Evolutionary conservation across 2,113 vertebrate genomes (phyloP).

Genomic region (Barnardius zonarius): DNA sequence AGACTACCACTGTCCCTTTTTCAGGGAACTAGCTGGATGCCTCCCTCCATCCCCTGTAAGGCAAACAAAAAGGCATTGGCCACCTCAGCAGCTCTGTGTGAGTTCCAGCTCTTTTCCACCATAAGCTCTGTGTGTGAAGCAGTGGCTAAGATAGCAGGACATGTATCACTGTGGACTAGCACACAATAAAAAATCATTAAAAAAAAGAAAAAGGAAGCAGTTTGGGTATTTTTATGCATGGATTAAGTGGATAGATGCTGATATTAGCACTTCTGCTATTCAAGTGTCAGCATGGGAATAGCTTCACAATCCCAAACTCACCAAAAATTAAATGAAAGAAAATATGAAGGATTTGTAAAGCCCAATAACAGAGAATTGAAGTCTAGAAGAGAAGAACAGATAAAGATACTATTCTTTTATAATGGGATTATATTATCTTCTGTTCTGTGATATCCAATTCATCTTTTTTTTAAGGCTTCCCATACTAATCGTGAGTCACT

Average conservation of each 20-base stretch:
- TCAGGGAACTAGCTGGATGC: neutral
- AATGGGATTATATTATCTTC: neutral
- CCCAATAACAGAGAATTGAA: neutral
- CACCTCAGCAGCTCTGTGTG: neutral
- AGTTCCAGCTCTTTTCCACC: neutral
- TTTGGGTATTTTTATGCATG: neutral
- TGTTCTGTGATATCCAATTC: neutral
- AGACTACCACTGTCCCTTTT: neutral
- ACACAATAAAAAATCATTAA: neutral
- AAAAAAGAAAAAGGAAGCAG: neutral
- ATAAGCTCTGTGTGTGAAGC: rapidly evolving
- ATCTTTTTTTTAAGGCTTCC: neutral
- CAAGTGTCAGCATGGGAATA: neutral
- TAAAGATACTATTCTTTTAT: neutral
- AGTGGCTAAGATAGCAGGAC: neutral
- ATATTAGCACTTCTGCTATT: neutral
- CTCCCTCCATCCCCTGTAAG: too few species aligned
- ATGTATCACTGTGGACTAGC: rapidly evolving
- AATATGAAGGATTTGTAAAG: neutral
- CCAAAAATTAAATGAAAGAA: neutral
- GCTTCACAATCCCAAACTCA: neutral
- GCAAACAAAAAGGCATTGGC: neutral
- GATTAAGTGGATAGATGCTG: neutral
- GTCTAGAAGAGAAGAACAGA: neutral
- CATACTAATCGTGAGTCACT: rapidly evolving